Percentiles rank a stretch among this genome's conserved stretches.
Conservation (phyloP, 1,140 invertebrate genomes). For the Leucophenga varia region DNA sequence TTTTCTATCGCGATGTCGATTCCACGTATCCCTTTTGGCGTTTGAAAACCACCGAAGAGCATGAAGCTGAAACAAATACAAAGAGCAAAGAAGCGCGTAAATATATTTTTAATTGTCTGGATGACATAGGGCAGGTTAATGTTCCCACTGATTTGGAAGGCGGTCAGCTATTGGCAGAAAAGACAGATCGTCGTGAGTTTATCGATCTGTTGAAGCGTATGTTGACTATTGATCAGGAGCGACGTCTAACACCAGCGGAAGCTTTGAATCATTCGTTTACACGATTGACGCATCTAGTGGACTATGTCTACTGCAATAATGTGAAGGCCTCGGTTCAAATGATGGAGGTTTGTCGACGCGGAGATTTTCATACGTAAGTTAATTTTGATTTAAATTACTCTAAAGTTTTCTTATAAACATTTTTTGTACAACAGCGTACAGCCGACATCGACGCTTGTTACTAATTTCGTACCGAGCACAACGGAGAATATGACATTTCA, state of each 20-base stretch:
- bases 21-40: conserved; percentile 97
- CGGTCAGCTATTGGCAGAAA: conserved; percentile 91
- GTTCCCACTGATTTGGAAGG: conserved; percentile 96
- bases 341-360: conserved; percentile 86
- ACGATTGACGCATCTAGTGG: conserved; percentile 87
- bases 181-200: conserved; percentile 93
- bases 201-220: conserved; percentile 96
- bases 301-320: conserved; percentile 96
- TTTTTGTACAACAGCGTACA: conserved; percentile 57
- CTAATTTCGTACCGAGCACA: conserved; percentile 73
- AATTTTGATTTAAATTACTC: neutral
- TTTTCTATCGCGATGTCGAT: conserved; percentile 96
- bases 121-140: conserved; percentile 98
- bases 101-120: conserved; percentile 99
- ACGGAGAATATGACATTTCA: conserved; percentile 83
- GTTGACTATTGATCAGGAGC: conserved; percentile 97
- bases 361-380: conserved; percentile 64
- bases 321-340: conserved; percentile 93
- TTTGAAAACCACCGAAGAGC: conserved; percentile 96
- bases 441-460: conserved; percentile 65
- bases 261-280: conserved; percentile 95
- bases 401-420: neutral
- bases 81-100: conserved; percentile 99
- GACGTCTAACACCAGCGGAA: conserved; percentile 91
- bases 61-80: conserved; percentile 95